Percentiles rank a stretch among this genome's conserved stretches.
Conservation (phyloP, 2,113 vertebrate genomes). For the Psilopsiagon aymara region DNA sequence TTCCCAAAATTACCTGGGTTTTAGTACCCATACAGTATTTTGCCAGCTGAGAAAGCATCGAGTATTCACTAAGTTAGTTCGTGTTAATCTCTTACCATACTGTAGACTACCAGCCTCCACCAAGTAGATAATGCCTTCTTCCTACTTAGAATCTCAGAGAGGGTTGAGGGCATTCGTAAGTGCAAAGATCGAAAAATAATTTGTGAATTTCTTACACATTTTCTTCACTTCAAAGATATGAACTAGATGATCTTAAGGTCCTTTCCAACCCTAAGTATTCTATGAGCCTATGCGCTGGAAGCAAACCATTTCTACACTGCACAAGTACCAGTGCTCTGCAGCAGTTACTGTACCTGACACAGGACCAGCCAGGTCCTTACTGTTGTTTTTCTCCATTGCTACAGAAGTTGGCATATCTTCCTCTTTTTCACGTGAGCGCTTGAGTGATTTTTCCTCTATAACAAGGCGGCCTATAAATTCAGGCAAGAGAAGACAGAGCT, state of each 20-base stretch:
- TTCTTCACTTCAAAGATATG: not conserved
- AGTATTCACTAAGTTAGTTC: not conserved
- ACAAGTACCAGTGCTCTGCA: fast-evolving
- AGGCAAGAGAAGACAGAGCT: not conserved
- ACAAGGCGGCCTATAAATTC: not conserved
- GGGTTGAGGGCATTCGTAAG: not conserved
- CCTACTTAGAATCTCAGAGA: not conserved
- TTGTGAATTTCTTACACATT: not conserved
- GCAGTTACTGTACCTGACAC: not conserved
- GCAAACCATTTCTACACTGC: not conserved
- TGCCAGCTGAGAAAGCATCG: not conserved
- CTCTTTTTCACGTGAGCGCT: not conserved
- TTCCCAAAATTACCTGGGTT: not conserved
- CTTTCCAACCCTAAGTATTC: not conserved
- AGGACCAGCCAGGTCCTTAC: not conserved
- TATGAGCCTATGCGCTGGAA: not conserved
- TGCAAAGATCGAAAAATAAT: not conserved
- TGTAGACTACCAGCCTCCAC: too few species aligned
- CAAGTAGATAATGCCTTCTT: not conserved
- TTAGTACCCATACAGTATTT: not conserved
- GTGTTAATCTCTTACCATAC: not conserved
- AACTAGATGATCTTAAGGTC: not conserved
- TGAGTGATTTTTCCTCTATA: not conserved
- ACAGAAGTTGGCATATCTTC: not conserved
- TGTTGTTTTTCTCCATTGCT: not conserved